phyloP scores from a whole-genome alignment of 2,113 vertebrate genomes.

The Neolamprologus brichardi region DNA sequence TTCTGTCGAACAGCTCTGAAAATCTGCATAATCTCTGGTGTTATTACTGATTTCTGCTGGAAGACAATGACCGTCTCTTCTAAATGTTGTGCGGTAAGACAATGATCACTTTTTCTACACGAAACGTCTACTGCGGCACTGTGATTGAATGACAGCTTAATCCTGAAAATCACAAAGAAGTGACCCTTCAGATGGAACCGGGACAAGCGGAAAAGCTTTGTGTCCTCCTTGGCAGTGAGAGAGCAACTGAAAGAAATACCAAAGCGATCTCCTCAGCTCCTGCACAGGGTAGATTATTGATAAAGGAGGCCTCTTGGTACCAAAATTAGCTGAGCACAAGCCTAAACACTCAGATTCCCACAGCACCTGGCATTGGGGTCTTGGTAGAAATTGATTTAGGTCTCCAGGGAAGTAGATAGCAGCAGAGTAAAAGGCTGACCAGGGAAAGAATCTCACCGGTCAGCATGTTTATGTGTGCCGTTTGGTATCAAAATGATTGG shows the following conservation, averaged over 20 bases:
- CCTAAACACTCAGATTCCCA: neutral
- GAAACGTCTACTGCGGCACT: neutral
- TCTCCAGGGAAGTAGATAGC: slow-evolving; percentile 1
- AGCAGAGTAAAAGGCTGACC: neutral
- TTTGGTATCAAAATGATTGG: neutral
- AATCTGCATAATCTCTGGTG: slow-evolving; percentile 30
- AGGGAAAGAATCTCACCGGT: neutral
- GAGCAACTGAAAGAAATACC: slow-evolving; percentile 5
- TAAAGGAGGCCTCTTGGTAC: neutral
- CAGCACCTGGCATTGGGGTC: neutral
- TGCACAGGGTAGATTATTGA: slow-evolving; percentile 23
- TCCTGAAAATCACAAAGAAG: neutral
- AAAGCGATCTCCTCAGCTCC: neutral
- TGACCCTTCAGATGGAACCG: neutral
- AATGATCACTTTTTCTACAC: neutral
- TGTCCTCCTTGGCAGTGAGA: neutral
- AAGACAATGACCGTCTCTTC: neutral
- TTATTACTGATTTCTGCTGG: neutral
- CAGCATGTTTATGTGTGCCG: neutral
- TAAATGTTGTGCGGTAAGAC: neutral
- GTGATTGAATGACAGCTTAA: neutral
- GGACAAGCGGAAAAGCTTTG: neutral
- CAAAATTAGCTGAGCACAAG: slow-evolving; percentile 12
- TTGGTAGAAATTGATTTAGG: slow-evolving; percentile 23
- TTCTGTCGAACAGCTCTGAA: neutral